These are phyloP conservation scores for Antennarius maculatus DNA, from an alignment of 2,797 vertebrate species.

Conservation along the genomic window DNA sequence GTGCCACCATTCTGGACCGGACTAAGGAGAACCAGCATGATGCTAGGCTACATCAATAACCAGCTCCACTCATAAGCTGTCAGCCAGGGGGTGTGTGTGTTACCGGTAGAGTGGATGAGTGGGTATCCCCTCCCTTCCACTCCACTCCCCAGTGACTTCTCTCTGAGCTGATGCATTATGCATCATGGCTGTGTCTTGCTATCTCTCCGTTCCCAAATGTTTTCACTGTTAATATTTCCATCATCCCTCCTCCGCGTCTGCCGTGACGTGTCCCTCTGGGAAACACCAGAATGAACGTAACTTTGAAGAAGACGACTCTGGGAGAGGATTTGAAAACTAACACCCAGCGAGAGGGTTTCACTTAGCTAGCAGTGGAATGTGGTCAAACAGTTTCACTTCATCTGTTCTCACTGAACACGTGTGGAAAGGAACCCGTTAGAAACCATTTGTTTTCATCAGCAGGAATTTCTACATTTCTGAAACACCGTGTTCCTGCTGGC, in stretches of 20 bases:
- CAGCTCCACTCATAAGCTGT: slow-evolving; percentile 57
- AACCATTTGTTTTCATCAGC: no score
- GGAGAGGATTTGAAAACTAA: background rate
- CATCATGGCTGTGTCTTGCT: slow-evolving; percentile 35
- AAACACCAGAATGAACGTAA: background rate
- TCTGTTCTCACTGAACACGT: no score
- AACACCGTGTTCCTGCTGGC: background rate
- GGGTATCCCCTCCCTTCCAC: slow-evolving; percentile 43
- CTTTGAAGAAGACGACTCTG: slow-evolving; percentile 5
- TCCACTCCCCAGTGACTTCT: slow-evolving; percentile 46
- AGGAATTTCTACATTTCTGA: background rate
- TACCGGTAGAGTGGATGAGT: slow-evolving; percentile 47
- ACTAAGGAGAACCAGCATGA: slow-evolving; percentile 29
- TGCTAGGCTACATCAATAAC: slow-evolving; percentile 32
- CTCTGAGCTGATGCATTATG: slow-evolving; percentile 57
- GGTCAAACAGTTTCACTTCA: no score
- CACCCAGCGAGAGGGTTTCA: background rate
- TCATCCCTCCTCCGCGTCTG: slow-evolving; percentile 20
- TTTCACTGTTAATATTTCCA: slow-evolving; percentile 52
- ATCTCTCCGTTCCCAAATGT: slow-evolving; percentile 56
- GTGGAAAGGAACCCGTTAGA: no score
- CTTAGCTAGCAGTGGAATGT: no score
- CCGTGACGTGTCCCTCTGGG: slow-evolving; percentile 5
- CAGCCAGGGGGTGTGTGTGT: slow-evolving; percentile 52
- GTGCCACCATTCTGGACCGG: slow-evolving; percentile 12